Evolutionary conservation across 2,888 invertebrate genomes (phyloP).

Genomic region (Drosophila aldrichi): DNA sequence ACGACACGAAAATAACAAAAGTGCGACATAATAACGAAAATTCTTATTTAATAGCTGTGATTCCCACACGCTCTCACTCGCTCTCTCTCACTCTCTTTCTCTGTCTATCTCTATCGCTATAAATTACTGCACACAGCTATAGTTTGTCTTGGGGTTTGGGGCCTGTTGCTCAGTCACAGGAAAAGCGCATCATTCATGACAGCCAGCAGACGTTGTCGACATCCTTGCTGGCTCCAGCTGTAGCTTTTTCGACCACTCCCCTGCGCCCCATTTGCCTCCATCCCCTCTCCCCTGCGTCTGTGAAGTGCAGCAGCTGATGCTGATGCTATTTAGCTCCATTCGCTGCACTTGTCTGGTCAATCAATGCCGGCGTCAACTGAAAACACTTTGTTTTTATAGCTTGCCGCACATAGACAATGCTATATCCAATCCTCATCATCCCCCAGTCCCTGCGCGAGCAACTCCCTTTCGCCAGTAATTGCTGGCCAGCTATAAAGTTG

Average conservation of each 20-base stretch:
- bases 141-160: slow-evolving; percentile 38
- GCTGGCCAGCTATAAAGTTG: slow-evolving; percentile 68
- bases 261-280: background rate
- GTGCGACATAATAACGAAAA: slow-evolving; percentile 65
- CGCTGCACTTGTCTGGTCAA: slow-evolving; percentile 77
- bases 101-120: slow-evolving; percentile 22
- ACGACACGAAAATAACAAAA: slow-evolving; percentile 25
- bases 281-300: slow-evolving; percentile 38
- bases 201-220: slow-evolving; percentile 51
- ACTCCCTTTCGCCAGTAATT: slow-evolving; percentile 60
- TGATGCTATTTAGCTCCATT: slow-evolving; percentile 68
- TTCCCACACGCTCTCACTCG: background rate
- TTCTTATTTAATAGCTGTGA: slow-evolving; percentile 69
- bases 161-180: slow-evolving; percentile 59
- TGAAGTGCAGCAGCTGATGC: slow-evolving; percentile 72
- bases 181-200: slow-evolving; percentile 75
- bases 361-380: slow-evolving; percentile 72
- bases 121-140: slow-evolving; percentile 56
- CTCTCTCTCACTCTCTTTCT: background rate
- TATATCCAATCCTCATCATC: background rate
- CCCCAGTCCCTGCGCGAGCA: slow-evolving; percentile 1
- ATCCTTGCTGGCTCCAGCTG: slow-evolving; percentile 25
- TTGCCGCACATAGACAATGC: slow-evolving; percentile 70
- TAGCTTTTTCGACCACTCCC: background rate
- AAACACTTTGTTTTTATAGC: slow-evolving; percentile 73